Conservation (phyloP, 1,140 invertebrate genomes). For the Drosophila funebris region DNA sequence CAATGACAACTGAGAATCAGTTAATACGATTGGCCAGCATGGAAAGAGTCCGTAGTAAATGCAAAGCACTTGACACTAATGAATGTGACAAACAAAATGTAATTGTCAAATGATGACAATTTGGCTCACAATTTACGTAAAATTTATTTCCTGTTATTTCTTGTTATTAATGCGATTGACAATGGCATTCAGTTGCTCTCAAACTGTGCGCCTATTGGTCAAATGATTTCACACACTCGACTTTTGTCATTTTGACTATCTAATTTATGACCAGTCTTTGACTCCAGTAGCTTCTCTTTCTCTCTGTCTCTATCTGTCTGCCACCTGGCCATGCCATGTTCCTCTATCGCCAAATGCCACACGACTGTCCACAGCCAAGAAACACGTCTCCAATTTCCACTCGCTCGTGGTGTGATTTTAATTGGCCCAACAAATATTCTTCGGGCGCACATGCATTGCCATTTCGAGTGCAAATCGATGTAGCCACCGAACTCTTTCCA, state of each 20-base stretch:
- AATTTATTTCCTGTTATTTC: conserved; percentile 59
- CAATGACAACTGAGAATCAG: conserved; percentile 13
- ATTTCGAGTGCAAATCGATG: conserved; percentile 72
- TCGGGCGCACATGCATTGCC: conserved; percentile 45
- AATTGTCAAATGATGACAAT: conserved; percentile 69
- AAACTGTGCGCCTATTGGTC: conserved; percentile 50
- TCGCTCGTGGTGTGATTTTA: conserved; percentile 75
- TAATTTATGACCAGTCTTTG: conserved; percentile 56
- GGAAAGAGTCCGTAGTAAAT: conserved; percentile 11
- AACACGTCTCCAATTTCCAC: conserved; percentile 37
- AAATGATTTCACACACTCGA: conserved; percentile 39
- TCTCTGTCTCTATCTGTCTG: conserved; percentile 32
- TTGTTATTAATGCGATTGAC: conserved; percentile 11
- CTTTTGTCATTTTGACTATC: conserved; percentile 73
- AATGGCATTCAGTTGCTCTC: conserved; percentile 25
- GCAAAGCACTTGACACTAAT: conserved; percentile 72
- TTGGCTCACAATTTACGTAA: conserved; percentile 63
- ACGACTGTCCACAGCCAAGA: conserved; percentile 1
- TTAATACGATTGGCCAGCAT: neutral
- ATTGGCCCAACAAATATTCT: conserved; percentile 77
- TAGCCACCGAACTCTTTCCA: conserved; percentile 20
- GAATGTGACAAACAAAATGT: conserved; percentile 67
- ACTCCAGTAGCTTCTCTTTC: conserved; percentile 40
- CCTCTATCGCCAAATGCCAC: conserved; percentile 56
- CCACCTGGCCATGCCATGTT: conserved; percentile 54